phyloP scores from a whole-genome alignment of 2,113 vertebrate species.

The Xiphias gladius region DNA sequence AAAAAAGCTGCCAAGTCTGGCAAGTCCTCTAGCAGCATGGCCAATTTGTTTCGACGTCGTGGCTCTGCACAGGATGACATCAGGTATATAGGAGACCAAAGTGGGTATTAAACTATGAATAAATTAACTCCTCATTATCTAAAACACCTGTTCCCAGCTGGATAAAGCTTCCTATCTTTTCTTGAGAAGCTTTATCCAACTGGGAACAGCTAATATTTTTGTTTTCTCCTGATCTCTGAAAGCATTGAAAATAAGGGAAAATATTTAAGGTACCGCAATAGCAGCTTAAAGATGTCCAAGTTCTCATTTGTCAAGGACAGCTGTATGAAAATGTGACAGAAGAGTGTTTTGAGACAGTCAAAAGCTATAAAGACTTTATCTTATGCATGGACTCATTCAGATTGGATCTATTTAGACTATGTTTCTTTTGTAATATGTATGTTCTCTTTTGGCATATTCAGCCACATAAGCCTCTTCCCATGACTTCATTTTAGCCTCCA shows the following conservation, averaged over 20 bases:
- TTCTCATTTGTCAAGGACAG: background rate
- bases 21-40: constrained; percentile 93
- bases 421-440: background rate
- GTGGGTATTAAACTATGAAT: background rate
- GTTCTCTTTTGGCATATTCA: background rate
- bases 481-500: background rate
- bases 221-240: background rate
- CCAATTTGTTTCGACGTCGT: constrained; percentile 94
- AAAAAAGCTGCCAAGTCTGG: constrained; percentile 90
- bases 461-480: no score
- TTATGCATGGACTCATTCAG: background rate
- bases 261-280: no score
- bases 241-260: background rate
- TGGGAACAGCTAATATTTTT: background rate
- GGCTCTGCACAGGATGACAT: constrained; percentile 92
- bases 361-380: background rate
- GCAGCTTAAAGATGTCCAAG: background rate
- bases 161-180: background rate
- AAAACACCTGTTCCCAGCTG: background rate
- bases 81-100: constrained; percentile 86
- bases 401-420: background rate
- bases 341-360: no score
- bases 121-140: background rate
- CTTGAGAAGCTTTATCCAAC: no score
- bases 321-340: no score